These are phyloP conservation scores for Anneissia japonica DNA, from an alignment of 35 echinoderm and acorn worm genomes.

Conservation along the genomic window DNA sequence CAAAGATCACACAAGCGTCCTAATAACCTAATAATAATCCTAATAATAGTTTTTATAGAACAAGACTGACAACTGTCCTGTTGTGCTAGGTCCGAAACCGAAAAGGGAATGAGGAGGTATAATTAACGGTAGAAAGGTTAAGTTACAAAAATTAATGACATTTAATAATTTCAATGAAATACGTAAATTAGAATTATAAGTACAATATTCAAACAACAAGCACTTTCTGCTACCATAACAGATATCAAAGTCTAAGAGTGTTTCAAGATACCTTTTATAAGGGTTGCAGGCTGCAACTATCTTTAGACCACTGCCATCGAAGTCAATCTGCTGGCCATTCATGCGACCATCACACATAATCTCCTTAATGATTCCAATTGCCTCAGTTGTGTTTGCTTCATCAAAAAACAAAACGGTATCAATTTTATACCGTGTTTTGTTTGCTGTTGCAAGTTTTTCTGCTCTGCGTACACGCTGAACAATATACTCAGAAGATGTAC, in stretches of 20 bases:
- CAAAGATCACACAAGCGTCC: too few relatives aligned
- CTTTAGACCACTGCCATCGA: not conserved
- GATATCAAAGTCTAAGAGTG: not conserved
- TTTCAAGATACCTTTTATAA: conserved; percentile 1
- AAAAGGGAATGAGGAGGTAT: not conserved
- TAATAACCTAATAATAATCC: too few relatives aligned
- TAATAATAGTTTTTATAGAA: too few relatives aligned
- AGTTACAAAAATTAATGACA: not conserved
- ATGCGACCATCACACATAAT: conserved; percentile 11
- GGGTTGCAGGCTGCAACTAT: conserved; percentile 29
- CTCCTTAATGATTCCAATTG: conserved; percentile 25
- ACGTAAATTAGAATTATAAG: too few relatives aligned
- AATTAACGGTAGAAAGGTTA: not conserved
- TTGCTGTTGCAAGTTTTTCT: not conserved
- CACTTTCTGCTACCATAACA: not conserved
- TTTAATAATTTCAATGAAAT: too few relatives aligned
- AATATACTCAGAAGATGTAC: conserved; percentile 10
- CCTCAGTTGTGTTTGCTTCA: conserved; percentile 28
- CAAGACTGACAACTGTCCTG: too few relatives aligned
- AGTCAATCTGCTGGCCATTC: not conserved
- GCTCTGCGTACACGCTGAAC: not conserved
- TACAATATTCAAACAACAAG: not conserved
- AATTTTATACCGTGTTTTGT: not conserved
- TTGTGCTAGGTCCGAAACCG: not conserved
- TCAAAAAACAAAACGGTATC: conserved; percentile 23